Evolutionary conservation across 2,888 invertebrate species (phyloP).

Genomic region (Drosophila birchii): DNA sequence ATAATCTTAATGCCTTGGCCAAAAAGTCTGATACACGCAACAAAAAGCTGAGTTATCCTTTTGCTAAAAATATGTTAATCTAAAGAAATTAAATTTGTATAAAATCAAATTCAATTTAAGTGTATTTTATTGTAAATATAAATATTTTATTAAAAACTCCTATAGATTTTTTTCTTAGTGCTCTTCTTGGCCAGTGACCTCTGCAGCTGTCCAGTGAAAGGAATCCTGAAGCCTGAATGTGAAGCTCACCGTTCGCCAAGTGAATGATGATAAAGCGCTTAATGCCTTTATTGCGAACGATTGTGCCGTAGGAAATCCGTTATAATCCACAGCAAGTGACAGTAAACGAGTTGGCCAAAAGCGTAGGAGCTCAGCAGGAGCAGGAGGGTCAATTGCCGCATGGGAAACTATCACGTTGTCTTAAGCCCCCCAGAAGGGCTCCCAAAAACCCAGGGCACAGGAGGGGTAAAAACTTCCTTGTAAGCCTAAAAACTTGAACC

Average conservation of each 20-base stretch:
- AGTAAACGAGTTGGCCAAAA: slow-evolving; percentile 65
- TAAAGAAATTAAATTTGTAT: background rate
- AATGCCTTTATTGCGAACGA: slow-evolving; percentile 81
- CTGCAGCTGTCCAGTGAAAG: slow-evolving; percentile 5
- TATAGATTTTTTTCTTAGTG: background rate
- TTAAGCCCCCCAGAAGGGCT: slow-evolving; percentile 38
- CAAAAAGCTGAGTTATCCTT: background rate
- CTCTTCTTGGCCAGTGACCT: background rate
- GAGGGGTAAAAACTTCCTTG: slow-evolving; percentile 29
- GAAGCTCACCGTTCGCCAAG: slow-evolving; percentile 69
- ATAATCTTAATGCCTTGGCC: slow-evolving; percentile 70
- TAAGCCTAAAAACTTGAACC: slow-evolving; percentile 14
- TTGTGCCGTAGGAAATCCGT: slow-evolving; percentile 75
- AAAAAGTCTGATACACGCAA: slow-evolving; percentile 18
- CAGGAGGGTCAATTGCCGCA: slow-evolving; percentile 28
- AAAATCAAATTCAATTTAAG: too few relatives aligned
- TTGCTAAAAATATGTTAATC: too few relatives aligned
- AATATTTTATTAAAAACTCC: background rate
- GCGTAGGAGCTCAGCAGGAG: background rate
- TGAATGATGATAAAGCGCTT: slow-evolving; percentile 81
- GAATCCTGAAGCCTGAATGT: slow-evolving; percentile 17
- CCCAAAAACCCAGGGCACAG: slow-evolving; percentile 54
- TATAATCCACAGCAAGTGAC: slow-evolving; percentile 81
- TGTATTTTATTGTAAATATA: too few relatives aligned
- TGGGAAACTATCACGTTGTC: slow-evolving; percentile 70